phyloP scores from a whole-genome alignment of 2,888 invertebrate genomes.

The Pterostichus niger region DNA sequence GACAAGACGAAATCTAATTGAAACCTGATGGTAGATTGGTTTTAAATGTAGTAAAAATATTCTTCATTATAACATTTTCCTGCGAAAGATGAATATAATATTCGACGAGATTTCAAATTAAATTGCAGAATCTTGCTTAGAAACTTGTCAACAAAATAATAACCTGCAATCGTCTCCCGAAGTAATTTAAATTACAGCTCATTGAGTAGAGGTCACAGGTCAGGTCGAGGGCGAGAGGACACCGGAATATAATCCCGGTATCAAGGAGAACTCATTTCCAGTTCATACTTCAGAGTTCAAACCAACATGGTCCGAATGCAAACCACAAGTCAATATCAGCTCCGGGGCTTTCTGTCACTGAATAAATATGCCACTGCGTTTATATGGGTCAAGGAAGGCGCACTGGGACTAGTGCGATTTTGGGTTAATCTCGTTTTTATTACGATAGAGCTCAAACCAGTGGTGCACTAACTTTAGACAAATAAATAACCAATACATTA shows the following conservation, averaged over 20 bases:
- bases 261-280: constrained; percentile 39
- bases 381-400: constrained; percentile 44
- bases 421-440: neutral
- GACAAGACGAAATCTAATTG: no score
- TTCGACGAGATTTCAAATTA: neutral
- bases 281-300: constrained; percentile 32
- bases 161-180: constrained; percentile 32
- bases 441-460: no score
- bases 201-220: constrained; percentile 36
- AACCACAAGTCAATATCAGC: constrained; percentile 31
- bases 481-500: no score
- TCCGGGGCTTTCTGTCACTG: constrained; percentile 19
- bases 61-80: neutral
- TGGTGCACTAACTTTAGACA: no score
- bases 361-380: constrained; percentile 36
- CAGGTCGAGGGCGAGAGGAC: neutral
- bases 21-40: no score
- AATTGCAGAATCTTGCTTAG: neutral
- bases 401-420: neutral
- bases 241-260: constrained; percentile 32
- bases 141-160: constrained; percentile 37
- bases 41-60: no score
- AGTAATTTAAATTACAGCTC: constrained; percentile 53
- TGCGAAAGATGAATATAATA: neutral
- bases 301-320: constrained; percentile 18